Evolutionary conservation across 1,140 invertebrate species (phyloP), one percentile per base, ranked within the genome.

Genomic region (Drosophila ogumai): DNA sequence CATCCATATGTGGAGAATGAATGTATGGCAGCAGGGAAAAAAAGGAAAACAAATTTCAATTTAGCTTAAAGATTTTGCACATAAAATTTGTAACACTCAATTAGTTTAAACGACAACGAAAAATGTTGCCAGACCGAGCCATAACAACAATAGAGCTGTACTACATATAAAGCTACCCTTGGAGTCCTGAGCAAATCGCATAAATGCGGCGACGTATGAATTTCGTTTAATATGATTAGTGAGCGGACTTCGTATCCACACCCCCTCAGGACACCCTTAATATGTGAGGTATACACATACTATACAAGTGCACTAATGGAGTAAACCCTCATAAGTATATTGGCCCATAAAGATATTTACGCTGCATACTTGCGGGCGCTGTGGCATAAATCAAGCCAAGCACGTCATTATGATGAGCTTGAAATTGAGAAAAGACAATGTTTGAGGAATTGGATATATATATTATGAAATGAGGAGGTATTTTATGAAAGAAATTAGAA

Each of bases 51-150:
- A 87, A 87, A 87, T 87, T 87, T 90, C 85, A 88, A 88, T 88
- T 88, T 88, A 85, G 85, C 81, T 88, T 88, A 88, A 88, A 88
- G 85, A 90, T 90, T 85, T 88, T 90, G 75, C 82, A 91, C 81
- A 90, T 90, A 91, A 91, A 90, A 90, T 90, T 90, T 91, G 87
- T 90, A 90, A 90, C 86, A 90, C 86, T 87, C 86, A 90, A 90
- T 90, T 90, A 91, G 82, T 82, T 88, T 88, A 90, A 90, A 84
- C 84, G 85, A 88, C 84, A 82, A 67, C 82, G 82, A 82, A 82
- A 78, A 85, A 84, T 84, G 81, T 80, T 84, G 76, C 81, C 81
- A 84, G 68, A 57, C 57, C 78, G 69, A 73, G 63, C 44, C 17
- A 73, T 58, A 67, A 61, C 50, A 80, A 58, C 69, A 84, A 84